phyloP scores from a whole-genome alignment of 2,797 vertebrate species.

The Spizella passerina region DNA sequence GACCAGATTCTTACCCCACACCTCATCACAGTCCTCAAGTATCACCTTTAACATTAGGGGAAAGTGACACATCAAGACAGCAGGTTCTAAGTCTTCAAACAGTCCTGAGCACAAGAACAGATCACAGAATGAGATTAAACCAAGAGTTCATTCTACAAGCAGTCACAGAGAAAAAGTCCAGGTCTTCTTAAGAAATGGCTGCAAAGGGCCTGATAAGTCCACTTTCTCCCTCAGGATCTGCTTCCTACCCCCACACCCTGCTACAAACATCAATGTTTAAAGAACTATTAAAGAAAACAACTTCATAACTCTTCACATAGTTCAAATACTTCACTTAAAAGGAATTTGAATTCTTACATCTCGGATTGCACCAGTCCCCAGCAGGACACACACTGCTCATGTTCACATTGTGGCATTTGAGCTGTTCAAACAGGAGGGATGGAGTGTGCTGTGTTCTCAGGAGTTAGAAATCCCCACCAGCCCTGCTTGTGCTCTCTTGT shows the following conservation, averaged over 20 bases:
- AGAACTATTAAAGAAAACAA: conserved; percentile 46
- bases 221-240: neutral
- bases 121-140: neutral
- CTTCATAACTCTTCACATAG: conserved; percentile 51
- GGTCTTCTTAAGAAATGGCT: neutral
- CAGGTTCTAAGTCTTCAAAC: conserved; percentile 1
- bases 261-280: conserved; percentile 2
- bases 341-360: conserved; percentile 60
- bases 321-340: conserved; percentile 63
- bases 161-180: neutral
- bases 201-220: neutral
- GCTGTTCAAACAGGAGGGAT: neutral
- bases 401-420: neutral
- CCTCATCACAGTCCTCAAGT: neutral
- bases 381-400: neutral
- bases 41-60: neutral
- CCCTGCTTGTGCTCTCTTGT: neutral
- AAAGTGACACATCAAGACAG: neutral
- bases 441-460: neutral
- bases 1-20: neutral
- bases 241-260: neutral
- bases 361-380: conserved; percentile 51
- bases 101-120: neutral
- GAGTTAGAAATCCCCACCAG: neutral
- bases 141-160: neutral